Evolutionary conservation across 2,888 invertebrate genomes (phyloP), one percentile per base, ranked within the genome.

Genomic region (Aspidiotus rigidus): DNA sequence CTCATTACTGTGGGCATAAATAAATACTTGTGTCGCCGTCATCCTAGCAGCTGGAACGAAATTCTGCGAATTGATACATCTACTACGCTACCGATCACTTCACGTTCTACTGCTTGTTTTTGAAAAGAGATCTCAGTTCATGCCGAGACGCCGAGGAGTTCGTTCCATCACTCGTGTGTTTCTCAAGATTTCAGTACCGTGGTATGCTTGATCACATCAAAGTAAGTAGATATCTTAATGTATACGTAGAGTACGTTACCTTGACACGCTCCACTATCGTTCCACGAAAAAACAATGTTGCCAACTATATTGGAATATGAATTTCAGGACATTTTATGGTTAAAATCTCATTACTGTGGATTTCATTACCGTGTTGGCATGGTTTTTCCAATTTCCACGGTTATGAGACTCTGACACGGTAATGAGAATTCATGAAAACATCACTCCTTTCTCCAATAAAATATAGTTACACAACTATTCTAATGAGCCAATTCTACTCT

Each of bases 1-100:
- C 49, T 44, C 49, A 44, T 44, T 44, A 44, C 49, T 44, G 49
- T 44, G 49, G 49, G 49, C 49, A 44, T 44, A 44, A 44, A 44
- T 44, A 44, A 44, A 44, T 11, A 44, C 49, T 44, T 11, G 49
- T 44, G 49, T 44, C 11, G 49, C 11, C 49, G 49, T 44, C 9
- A 44, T 10, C 8, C 9, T 44, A 44, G 49, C 49, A 44, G 49
- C 49, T 44, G 49, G 11, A 44, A 44, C 49, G 49, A 44, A 44
- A 44, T 44, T 44, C 49, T 44, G 49, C 49, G 49, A 44, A 44
- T 44, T 44, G 49, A 11, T 11, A 44, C 11, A 44, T 44, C 49
- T 44, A 44, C 49, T 44, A 11, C 11, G 49, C 11, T 44, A 44
- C 49, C 11, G 49, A 44, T 11, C 11, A 11, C 49, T 44, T 44